These are phyloP conservation scores for Cheirogaleus medius DNA, from an alignment of 2,113 vertebrate genomes.

Conservation along the genomic window DNA sequence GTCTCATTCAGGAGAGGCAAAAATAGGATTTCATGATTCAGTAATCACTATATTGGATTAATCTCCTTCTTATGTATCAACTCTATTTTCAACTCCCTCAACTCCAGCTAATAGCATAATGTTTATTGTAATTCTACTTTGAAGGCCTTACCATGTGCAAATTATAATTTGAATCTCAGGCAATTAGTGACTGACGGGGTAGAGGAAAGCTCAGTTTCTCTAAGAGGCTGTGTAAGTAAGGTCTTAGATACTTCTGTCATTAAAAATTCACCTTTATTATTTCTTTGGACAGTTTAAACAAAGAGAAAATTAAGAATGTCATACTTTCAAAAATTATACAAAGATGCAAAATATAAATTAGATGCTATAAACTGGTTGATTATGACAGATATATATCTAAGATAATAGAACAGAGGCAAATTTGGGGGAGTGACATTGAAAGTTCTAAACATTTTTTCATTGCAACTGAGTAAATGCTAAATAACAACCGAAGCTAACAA, in stretches of 20 bases:
- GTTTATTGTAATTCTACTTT: not conserved
- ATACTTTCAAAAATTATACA: not conserved
- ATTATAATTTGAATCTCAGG: slow-evolving; percentile 6
- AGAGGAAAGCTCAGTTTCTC: not conserved
- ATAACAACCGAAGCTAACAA: not conserved
- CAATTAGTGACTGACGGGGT: not conserved
- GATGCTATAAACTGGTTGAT: not conserved
- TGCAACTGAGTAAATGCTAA: not conserved
- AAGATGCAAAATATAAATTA: not conserved
- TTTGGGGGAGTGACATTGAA: not conserved
- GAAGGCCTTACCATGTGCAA: not conserved
- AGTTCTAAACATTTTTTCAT: not conserved
- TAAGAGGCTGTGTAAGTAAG: not conserved
- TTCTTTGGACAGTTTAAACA: not conserved
- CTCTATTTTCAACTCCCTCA: not conserved
- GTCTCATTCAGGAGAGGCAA: not conserved
- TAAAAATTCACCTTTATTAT: not conserved
- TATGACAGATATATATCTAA: not conserved
- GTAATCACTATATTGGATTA: not conserved
- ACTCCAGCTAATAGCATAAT: not conserved
- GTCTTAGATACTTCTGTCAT: not conserved
- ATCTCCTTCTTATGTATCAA: not conserved
- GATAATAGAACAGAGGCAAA: not conserved
- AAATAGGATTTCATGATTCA: not conserved
- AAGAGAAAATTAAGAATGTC: not conserved